A percentile compares a stretch with the other conserved stretches of the same genome.
These are phyloP conservation scores for Andricus curvator DNA, from an alignment of 2,888 invertebrate species.

Conservation along the genomic window DNA sequence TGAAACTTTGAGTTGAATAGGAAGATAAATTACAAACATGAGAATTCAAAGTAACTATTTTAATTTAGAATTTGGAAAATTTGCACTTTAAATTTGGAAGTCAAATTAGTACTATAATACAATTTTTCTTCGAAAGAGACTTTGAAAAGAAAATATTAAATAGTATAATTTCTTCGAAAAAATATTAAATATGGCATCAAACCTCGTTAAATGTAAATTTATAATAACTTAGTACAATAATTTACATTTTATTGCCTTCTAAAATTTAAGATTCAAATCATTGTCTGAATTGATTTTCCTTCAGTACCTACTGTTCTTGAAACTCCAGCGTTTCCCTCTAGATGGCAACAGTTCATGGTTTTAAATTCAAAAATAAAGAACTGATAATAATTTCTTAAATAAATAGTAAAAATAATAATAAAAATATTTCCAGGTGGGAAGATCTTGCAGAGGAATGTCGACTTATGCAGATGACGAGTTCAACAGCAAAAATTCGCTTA, in stretches of 20 bases:
- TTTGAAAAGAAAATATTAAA: too few relatives aligned
- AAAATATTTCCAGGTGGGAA: constrained; percentile 81
- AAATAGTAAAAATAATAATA: background rate
- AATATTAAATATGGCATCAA: too few relatives aligned
- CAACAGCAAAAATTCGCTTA: constrained; percentile 85
- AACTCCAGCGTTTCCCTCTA: background rate
- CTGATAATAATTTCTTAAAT: background rate
- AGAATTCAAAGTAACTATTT: too few relatives aligned
- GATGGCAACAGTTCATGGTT: background rate
- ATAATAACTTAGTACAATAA: background rate
- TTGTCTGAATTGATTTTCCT: background rate
- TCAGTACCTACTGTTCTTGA: background rate
- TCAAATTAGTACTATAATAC: too few relatives aligned
- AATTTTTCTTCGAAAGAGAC: too few relatives aligned
- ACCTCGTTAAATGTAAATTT: too few relatives aligned
- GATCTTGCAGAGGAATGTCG: constrained; percentile 86
- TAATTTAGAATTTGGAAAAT: too few relatives aligned
- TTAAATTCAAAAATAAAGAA: background rate
- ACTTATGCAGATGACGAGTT: constrained; percentile 83
- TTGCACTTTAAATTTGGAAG: background rate
- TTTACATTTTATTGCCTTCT: background rate
- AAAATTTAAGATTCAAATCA: background rate
- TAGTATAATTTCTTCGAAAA: too few relatives aligned
- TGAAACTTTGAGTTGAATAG: too few relatives aligned
- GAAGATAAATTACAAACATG: too few relatives aligned